Evolutionary conservation across 2,113 vertebrate genomes (phyloP), one percentile per base, ranked within the genome.

Genomic region (Egretta garzetta): DNA sequence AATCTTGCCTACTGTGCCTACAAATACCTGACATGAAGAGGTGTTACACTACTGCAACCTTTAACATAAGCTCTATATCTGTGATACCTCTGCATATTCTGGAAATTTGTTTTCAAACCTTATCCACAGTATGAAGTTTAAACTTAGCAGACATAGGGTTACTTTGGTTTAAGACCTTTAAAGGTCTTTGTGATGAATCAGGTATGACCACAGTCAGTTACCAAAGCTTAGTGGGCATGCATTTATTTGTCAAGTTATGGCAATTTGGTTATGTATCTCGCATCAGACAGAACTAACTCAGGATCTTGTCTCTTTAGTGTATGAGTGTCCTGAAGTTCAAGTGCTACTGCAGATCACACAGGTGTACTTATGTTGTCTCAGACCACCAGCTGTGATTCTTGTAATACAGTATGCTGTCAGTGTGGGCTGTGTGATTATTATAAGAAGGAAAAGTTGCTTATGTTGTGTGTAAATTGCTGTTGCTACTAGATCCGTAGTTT

Each of bases 141-240:
- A 37, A 73, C 26, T 18, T 66, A 67, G 4, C 20, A 49, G 24
- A 12, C 37, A 6, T 72, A 24, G 11, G 24, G 7, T 70, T 63
- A 20, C 24, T 82, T 67, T 81, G 8, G 4, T 30, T 71, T 45
- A 45, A 79, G n/a, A 8, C 37, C 43, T 67, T 53, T n/a, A 4
- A n/a, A 67, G 26, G 23, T 18, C 5, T 41, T 74, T 75, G 3
- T 35, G 27, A 27, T 3, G 37, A 43, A 14, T 71, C 32, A 21
- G 52, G 35, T 50, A 9, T 14, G 45, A 8, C 3, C 17, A 4
- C 14, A 27, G 39, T 24, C 23, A 16, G 35, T 27, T 85, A 56
- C 8, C 2, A 0, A 9, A 80, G 67, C 37, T 30, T 0, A 1
- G 9, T 24, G 37, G 43, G 3, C 26, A 3, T 27, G 13, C 13